phyloP scores from a whole-genome alignment of 2,113 vertebrate species.

The Meriones unguiculatus region DNA sequence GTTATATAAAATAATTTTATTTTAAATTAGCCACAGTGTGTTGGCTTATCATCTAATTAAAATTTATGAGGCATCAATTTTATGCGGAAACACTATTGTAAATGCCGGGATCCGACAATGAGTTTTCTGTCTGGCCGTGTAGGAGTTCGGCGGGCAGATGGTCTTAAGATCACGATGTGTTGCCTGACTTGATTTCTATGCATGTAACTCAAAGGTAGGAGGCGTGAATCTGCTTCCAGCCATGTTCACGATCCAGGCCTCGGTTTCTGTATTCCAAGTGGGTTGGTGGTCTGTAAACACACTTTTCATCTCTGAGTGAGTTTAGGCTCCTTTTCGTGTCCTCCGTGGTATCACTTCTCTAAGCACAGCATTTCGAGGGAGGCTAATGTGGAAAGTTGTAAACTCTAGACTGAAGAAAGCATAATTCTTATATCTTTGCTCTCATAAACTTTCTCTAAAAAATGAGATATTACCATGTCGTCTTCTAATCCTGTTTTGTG shows the following conservation, averaged over 20 bases:
- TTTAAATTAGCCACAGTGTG: not conserved
- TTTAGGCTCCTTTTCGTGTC: not conserved
- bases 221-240: not conserved
- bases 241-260: not conserved
- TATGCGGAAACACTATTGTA: not conserved
- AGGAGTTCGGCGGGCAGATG: not conserved
- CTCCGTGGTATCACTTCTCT: not conserved
- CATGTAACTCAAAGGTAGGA: not conserved
- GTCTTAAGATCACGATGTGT: not conserved
- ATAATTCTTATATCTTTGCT: conserved; percentile 17
- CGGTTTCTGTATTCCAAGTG: not conserved
- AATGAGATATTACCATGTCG: not conserved
- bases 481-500: conserved; percentile 52
- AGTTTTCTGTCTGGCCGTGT: not conserved
- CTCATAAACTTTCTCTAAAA: conserved; percentile 8
- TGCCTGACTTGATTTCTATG: not conserved
- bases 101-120: not conserved
- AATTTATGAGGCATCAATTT: not conserved
- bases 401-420: not conserved
- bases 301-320: not conserved
- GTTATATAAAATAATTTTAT: conserved; percentile 1
- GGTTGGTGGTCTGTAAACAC: not conserved
- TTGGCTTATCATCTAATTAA: not conserved
- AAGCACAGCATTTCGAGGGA: not conserved
- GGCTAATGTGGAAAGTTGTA: not conserved